These are phyloP conservation scores for Torymus aiolomorphi DNA, from an alignment of 2,888 invertebrate genomes.

Conservation along the genomic window DNA sequence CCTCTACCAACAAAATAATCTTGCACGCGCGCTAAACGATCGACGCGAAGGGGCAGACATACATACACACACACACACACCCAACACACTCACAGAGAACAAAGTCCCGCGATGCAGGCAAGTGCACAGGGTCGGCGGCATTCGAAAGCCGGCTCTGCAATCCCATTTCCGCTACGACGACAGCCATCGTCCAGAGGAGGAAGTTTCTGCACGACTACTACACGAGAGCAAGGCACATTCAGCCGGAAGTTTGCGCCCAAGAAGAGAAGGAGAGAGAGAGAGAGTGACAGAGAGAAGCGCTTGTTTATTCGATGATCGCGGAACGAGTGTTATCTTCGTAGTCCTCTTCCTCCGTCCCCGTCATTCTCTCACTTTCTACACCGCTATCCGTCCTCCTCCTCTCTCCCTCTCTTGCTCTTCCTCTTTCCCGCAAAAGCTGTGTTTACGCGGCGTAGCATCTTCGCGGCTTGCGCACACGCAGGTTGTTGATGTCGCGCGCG, in stretches of 20 bases:
- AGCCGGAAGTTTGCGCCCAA: conserved; percentile 21
- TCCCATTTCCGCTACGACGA: conserved; percentile 21
- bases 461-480: too few relatives aligned
- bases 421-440: too few relatives aligned
- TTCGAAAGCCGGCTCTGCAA: conserved; percentile 14
- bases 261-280: background rate
- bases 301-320: conserved; percentile 41
- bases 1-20: too few relatives aligned
- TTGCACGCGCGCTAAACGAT: too few relatives aligned
- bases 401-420: too few relatives aligned
- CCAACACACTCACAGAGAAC: too few relatives aligned
- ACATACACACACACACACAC: too few relatives aligned
- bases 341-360: too few relatives aligned
- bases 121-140: background rate
- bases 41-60: too few relatives aligned
- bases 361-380: background rate
- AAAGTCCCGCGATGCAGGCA: background rate
- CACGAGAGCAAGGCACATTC: conserved; percentile 9
- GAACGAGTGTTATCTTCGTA: conserved; percentile 20
- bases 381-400: too few relatives aligned
- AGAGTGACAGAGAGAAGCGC: background rate
- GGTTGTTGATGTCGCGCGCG: background rate
- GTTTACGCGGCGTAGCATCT: too few relatives aligned
- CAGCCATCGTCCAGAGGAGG: background rate
- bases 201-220: conserved; percentile 4